A percentile compares a stretch with the other conserved stretches of the same genome.
Conservation (phyloP, 2,888 invertebrate genomes). For the Sinohyriopsis cumingii region DNA sequence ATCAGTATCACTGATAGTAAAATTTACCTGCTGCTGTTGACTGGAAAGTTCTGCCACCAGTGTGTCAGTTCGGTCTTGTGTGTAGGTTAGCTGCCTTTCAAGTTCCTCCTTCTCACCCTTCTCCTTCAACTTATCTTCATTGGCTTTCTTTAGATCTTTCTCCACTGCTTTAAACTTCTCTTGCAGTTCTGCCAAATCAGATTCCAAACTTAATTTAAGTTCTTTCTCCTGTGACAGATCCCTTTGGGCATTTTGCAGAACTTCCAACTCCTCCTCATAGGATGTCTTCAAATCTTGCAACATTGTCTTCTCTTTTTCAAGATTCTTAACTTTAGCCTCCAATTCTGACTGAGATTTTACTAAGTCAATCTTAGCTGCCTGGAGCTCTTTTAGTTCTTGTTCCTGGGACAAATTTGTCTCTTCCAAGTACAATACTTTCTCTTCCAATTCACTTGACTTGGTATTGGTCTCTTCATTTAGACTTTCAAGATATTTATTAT, state of each 20-base stretch:
- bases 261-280: too few relatives aligned
- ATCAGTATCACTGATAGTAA: neutral
- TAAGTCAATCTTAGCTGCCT: neutral
- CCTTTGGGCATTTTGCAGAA: neutral
- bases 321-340: constrained; percentile 3
- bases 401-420: neutral
- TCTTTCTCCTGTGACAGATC: neutral
- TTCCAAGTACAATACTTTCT: constrained; percentile 3
- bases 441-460: constrained; percentile 8
- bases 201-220: neutral
- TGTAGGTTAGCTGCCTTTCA: constrained; percentile 26
- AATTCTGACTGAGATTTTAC: neutral
- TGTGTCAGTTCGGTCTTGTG: constrained; percentile 29
- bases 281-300: neutral
- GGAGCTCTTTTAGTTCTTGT: neutral
- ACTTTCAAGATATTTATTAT: constrained; percentile 31
- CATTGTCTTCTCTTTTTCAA: constrained; percentile 5
- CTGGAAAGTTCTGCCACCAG: constrained; percentile 41
- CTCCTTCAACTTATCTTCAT: constrained; percentile 22
- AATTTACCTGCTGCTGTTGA: constrained; percentile 47
- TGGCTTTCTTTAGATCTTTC: constrained; percentile 8
- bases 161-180: constrained; percentile 5
- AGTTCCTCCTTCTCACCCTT: constrained; percentile 26
- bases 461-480: constrained; percentile 26
- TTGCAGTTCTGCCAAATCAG: neutral